Percentiles rank a stretch among this genome's conserved stretches.
Conservation (phyloP, 2,888 invertebrate species). For the Cerastis rubricosa region DNA sequence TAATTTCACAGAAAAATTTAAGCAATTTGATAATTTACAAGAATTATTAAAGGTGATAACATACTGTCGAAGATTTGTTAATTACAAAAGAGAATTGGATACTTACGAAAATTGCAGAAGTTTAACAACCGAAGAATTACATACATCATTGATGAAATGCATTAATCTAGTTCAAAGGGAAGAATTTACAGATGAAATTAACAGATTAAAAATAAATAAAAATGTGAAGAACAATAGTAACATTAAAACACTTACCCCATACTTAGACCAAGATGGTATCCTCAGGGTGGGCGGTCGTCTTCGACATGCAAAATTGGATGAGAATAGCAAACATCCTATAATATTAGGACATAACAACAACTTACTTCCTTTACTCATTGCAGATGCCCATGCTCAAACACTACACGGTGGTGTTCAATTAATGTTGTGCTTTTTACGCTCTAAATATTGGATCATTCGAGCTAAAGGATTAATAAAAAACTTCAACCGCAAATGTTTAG, state of each 20-base stretch:
- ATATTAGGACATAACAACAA: neutral
- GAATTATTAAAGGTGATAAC: constrained; percentile 7
- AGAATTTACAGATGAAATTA: too few relatives aligned
- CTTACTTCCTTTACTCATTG: neutral
- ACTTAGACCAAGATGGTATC: neutral
- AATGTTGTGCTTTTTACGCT: constrained; percentile 1
- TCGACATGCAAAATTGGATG: neutral
- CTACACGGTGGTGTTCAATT: neutral
- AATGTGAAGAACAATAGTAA: too few relatives aligned
- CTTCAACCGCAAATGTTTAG: neutral
- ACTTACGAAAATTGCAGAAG: neutral
- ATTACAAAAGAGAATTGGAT: neutral
- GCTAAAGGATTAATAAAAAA: constrained; percentile 6
- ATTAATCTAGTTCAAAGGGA: too few relatives aligned
- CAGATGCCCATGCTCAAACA: constrained; percentile 1
- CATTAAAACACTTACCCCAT: too few relatives aligned
- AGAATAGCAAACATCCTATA: neutral
- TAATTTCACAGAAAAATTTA: too few relatives aligned
- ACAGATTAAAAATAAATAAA: too few relatives aligned
- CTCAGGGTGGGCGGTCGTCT: neutral
- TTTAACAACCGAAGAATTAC: neutral
- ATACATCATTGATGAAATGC: too few relatives aligned
- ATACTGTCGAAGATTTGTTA: constrained; percentile 4
- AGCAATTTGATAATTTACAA: neutral
- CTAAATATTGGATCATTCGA: neutral